Percentiles rank a stretch among this genome's conserved stretches.
Conservation (phyloP, 2,113 vertebrate genomes). For the Atherinomorus stipes region DNA sequence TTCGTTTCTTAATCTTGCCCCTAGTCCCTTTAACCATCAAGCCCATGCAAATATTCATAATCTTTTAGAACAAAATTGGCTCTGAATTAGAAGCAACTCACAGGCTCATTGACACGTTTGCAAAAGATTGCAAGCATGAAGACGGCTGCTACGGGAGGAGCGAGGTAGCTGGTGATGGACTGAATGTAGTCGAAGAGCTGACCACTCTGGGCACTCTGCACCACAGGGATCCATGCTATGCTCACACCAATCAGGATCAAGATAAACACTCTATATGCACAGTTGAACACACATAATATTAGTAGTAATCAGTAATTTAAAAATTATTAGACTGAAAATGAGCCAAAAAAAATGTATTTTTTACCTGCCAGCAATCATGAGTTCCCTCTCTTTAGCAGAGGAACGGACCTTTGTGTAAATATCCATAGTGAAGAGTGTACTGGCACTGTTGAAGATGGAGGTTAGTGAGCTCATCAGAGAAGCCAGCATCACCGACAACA, state of each 20-base stretch:
- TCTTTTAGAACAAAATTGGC: too few relatives aligned
- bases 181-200: slow-evolving; percentile 97
- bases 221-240: slow-evolving; percentile 95
- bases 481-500: slow-evolving; percentile 96
- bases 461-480: slow-evolving; percentile 98
- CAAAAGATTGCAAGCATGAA: slow-evolving; percentile 93
- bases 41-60: too few relatives aligned
- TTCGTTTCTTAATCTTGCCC: too few relatives aligned
- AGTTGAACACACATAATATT: not conserved
- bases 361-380: slow-evolving; percentile 95
- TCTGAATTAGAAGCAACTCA: slow-evolving; percentile 61
- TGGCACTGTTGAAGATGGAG: slow-evolving; percentile 97
- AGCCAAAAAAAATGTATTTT: not conserved
- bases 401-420: slow-evolving; percentile 90
- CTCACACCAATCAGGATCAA: slow-evolving; percentile 90
- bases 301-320: not conserved
- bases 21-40: too few relatives aligned
- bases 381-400: slow-evolving; percentile 86
- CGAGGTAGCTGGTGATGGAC: slow-evolving; percentile 93
- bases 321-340: not conserved
- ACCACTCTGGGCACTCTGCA: slow-evolving; percentile 91
- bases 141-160: slow-evolving; percentile 92
- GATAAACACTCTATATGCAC: slow-evolving; percentile 89
- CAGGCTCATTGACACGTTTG: slow-evolving; percentile 91
- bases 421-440: slow-evolving; percentile 97